These are phyloP conservation scores for Octodonta nipae DNA, from an alignment of 2,888 invertebrate genomes.

Conservation along the genomic window DNA sequence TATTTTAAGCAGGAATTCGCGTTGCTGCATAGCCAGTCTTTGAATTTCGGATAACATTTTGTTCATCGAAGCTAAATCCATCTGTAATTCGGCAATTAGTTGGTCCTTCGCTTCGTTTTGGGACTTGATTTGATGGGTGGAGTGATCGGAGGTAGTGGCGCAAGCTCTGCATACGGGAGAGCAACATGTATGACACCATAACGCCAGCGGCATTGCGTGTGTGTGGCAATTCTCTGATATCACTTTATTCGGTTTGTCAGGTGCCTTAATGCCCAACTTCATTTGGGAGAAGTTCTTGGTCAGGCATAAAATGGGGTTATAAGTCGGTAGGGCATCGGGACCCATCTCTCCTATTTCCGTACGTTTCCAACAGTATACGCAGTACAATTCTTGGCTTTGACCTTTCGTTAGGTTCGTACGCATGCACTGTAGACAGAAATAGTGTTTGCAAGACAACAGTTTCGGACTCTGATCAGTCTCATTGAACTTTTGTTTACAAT, in stretches of 20 bases:
- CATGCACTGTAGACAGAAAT: conserved; percentile 63
- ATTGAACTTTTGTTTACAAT: conserved; percentile 63
- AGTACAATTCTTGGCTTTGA: conserved; percentile 52
- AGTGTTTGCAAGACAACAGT: conserved; percentile 61
- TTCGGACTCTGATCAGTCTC: conserved; percentile 60
- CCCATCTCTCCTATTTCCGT: conserved; percentile 55
- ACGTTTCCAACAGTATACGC: conserved; percentile 62
- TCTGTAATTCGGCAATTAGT: conserved; percentile 49
- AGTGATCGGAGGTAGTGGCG: conserved; percentile 50
- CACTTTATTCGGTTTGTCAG: conserved; percentile 26
- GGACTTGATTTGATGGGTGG: conserved; percentile 53
- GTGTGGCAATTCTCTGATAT: conserved; percentile 52
- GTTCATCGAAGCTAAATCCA: conserved; percentile 53
- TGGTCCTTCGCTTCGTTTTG: conserved; percentile 34
- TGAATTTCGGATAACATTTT: conserved; percentile 58
- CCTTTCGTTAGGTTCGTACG: conserved; percentile 54
- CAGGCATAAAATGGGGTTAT: conserved; percentile 52
- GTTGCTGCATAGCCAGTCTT: conserved; percentile 54
- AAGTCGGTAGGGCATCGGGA: conserved; percentile 54
- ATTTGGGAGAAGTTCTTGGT: conserved; percentile 49
- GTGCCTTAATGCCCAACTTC: conserved; percentile 36
- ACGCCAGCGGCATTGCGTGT: conserved; percentile 57
- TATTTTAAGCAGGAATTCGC: conserved; percentile 58
- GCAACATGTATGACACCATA: conserved; percentile 58
- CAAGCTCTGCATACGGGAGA: conserved; percentile 53